Base-by-base conservation (phyloP, 2,797 vertebrate species). In the Pseudocheirus occidentalis region DNA sequence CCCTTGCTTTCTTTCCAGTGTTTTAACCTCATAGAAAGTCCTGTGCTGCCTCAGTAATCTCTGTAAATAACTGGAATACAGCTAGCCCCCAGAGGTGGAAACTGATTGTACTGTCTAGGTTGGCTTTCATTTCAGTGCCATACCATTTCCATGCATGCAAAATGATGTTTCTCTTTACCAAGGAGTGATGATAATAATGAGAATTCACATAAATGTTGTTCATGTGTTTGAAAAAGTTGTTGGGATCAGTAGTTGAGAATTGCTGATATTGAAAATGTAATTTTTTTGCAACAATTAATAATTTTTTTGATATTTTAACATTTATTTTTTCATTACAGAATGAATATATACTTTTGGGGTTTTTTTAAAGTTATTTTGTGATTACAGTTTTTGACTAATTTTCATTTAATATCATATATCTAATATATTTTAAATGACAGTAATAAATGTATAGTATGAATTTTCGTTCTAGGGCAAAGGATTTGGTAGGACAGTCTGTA, bases 381-480 rank as follows among this genome's bases (percentile, higher is more conserved):
- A 81, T 73, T 92, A 56, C 89, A 92, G 40, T 90, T 87, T 91
- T 12, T 81, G 7, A 87, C 9, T 11, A 90, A 54, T 53, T 54
- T 55, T 6, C 52, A 90, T 55, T 90, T 90, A 57, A 95, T 57
- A 14, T 91, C 55, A 95, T 59, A 55, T 3, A 16, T 54, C 27
- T 18, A 89, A 52, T 31, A 28, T 89, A 53, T 34, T 40, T 55
- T 31, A 53, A 92, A 87, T 91, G 73, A 55, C 7, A 87, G 62
- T 55, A 46, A 0, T 53, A 50, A 89, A 56, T 93, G 31, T 57
- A 0, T 54, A 21, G 11, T n/a, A 13, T 95, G 50, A 16, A 0
- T 93, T 96, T 97, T 95, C 90, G 18, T 96, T 96, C 57, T 98
- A 99, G 99, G 98, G 99, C 99, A 2, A 99, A 99, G 97, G 99